Evolutionary conservation across 2,888 invertebrate genomes (phyloP), one percentile per base, ranked within the genome.

Genomic region (Andrena marginata): DNA sequence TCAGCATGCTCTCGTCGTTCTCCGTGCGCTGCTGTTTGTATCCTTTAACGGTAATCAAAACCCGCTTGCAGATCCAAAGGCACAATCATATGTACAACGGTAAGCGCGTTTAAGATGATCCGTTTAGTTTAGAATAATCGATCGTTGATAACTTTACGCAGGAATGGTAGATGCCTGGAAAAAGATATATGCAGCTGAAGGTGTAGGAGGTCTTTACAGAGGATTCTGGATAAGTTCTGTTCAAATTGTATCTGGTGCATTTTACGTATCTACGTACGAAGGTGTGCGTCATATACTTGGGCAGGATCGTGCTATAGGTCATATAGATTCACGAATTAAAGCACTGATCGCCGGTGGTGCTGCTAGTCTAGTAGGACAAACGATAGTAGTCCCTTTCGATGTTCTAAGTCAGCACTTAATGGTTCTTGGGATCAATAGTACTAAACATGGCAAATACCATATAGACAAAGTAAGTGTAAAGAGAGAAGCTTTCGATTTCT

Each of bases 361-460:
- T 90, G 99, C 99, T 0, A 99, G 99, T 0, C 94, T 98, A 65
- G 98, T 99, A 23, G 98, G 98, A 0, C 99, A 99, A 95, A 98
- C 98, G 0, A 97, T 99, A 75, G 97, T 99, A 83, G 99, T 99
- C 72, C 99, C 99, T 4, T 98, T 99, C 92, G 99, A 99, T 94
- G 97, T 99, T 63, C 96, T 99, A 73, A 98, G 99, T 86, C 99
- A 99, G 92, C 99, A 99, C 93, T 96, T 99, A 73, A 99, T 99
- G 99, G 97, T 99, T 90, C 95, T 99, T 6, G 98, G 98, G 0
- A 95, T 97, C 89, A 91, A 89, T 80, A 91, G 85, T 75, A 91
- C 90, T 42, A 93, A 93, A 60, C 90, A 92, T 60, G 93, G 93
- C 7, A 93, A 91, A 82, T 83, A 92, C 29, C 89, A 89, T 42